These are phyloP conservation scores for Agrilus biguttatus DNA, from an alignment of 2,888 invertebrate genomes.

Conservation along the genomic window DNA sequence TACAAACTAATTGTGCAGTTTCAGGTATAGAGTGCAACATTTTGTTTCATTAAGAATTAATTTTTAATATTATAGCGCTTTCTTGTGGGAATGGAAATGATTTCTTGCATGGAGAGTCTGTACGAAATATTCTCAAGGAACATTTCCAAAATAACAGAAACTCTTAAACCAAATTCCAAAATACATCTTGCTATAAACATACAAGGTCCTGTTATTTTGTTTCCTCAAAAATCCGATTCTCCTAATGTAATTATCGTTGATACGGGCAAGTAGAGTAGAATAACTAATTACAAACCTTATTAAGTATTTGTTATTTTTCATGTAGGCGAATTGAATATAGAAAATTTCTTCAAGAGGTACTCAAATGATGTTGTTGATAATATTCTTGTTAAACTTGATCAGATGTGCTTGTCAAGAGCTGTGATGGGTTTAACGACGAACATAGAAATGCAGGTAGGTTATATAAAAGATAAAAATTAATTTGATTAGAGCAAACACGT, in stretches of 20 bases:
- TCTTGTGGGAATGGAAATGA: conserved; percentile 24
- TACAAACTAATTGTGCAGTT: conserved; percentile 48
- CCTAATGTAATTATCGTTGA: conserved; percentile 65
- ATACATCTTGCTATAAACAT: conserved; percentile 27
- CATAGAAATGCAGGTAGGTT: conserved; percentile 51
- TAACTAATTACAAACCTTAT: not conserved
- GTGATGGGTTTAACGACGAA: conserved; percentile 60
- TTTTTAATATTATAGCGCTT: conserved; percentile 21
- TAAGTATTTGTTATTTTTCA: conserved; percentile 1
- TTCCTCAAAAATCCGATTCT: conserved; percentile 68
- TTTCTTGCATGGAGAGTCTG: conserved; percentile 19
- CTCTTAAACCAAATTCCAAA: conserved; percentile 24
- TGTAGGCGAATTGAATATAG: conserved; percentile 57
- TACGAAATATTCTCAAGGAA: conserved; percentile 12
- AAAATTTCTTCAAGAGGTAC: conserved; percentile 55
- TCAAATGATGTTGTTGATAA: conserved; percentile 48
- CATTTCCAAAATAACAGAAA: conserved; percentile 22
- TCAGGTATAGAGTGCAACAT: conserved; percentile 34
- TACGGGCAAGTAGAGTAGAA: conserved; percentile 36
- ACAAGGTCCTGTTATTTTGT: conserved; percentile 57
- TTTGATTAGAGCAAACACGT: not conserved
- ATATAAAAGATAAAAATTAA: not conserved
- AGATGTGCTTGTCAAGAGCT: conserved; percentile 52
- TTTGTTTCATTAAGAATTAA: not conserved
- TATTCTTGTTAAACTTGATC: conserved; percentile 51